These are phyloP conservation scores for Novumbra hubbsi DNA, from an alignment of 2,797 vertebrate genomes.

Conservation along the genomic window DNA sequence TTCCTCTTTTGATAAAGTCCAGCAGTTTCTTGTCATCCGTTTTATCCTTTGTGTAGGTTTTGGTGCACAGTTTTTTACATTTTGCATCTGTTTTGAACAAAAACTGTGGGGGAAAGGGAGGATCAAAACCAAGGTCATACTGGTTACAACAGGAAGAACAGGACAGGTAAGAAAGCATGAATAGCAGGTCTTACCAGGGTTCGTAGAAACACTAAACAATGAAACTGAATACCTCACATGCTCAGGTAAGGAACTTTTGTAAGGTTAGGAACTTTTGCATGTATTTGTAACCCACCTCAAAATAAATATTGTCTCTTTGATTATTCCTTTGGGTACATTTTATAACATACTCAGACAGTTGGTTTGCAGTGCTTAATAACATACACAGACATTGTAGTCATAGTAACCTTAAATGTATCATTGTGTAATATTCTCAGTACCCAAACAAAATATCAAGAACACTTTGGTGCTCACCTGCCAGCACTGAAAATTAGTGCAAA, in stretches of 20 bases:
- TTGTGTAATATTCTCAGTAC: no score
- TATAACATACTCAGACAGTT: no score
- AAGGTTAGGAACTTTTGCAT: neutral
- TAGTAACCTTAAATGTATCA: no score
- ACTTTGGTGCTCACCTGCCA: no score
- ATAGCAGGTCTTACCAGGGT: neutral
- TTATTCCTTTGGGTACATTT: no score
- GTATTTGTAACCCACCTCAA: no score
- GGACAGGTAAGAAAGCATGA: neutral
- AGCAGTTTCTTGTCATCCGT: slow-evolving; percentile 68
- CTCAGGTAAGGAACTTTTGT: neutral
- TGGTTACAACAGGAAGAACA: slow-evolving; percentile 5
- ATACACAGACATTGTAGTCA: no score
- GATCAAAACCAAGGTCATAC: neutral
- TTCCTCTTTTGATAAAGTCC: slow-evolving; percentile 89
- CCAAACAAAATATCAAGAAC: no score
- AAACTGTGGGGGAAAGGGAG: slow-evolving; percentile 71
- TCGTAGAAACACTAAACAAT: neutral
- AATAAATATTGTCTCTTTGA: no score
- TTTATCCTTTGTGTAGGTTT: slow-evolving; percentile 67
- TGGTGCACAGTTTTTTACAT: slow-evolving; percentile 78
- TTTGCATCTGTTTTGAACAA: slow-evolving; percentile 75
- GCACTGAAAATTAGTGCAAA: no score
- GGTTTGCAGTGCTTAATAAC: no score
- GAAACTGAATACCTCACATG: neutral